Evolutionary conservation across 2,888 invertebrate species (phyloP), one percentile per base, ranked within the genome.

Genomic region (Acronicta aceris): DNA sequence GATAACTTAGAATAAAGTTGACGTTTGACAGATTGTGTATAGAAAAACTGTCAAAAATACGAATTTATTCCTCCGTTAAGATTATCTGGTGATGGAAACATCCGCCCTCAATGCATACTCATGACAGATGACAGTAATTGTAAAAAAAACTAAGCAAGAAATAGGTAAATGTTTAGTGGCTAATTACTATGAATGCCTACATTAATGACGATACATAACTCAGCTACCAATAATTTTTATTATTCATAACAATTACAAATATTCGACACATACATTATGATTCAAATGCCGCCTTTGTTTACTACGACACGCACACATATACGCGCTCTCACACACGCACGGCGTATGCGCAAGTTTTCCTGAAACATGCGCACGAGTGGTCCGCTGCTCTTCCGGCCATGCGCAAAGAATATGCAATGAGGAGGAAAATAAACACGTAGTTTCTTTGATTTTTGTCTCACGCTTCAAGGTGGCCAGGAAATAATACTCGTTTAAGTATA

Each of bases 331-430:
- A 54, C 47, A 60, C 64, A 53, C 0, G 5, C 50, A 57, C 30
- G 60, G 59, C 59, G 59, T 60, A 62, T 69, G 62, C 55, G 56
- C 61, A 51, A 62, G 74, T 91, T 89, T 90, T 89, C 88, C 89
- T 89, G 88, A 88, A 88, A 85, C 86, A 78, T 79, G 81, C 80
- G 79, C 76, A 64, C 68, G 61, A 73, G 74, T 75, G 64, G 79
- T 79, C 74, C 81, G 83, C 77, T 76, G 81, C 66, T 77, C 85
- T 91, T 91, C 91, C 91, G 89, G 84, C 78, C 65, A 56, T 52
- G 48, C 38, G 46, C 83, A 88, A 69, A 89, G 87, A 88, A 46
- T 77, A 85, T 36, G 10, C 45, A 62, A 76, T 59, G 47, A 54
- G 42, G 30, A 41, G 58, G 30, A 55, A 68, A 63, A 33, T 25